These are phyloP conservation scores for Hyphantria cunea DNA, from an alignment of 1,140 invertebrate species.

Conservation along the genomic window DNA sequence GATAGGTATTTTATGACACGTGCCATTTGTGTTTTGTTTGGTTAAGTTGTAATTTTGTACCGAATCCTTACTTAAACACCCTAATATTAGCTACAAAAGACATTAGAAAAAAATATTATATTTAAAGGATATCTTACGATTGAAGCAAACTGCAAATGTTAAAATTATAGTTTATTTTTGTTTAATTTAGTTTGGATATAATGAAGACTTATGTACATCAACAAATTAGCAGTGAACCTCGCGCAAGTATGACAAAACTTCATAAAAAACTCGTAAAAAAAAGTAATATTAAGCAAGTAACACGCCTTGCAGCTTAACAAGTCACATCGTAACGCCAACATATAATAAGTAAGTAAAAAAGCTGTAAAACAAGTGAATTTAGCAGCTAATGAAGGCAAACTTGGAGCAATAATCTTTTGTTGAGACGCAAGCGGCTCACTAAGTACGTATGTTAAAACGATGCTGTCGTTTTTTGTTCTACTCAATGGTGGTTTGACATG, in stretches of 20 bases:
- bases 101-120: no score
- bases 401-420: slow-evolving; percentile 6
- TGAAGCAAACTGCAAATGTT: no score
- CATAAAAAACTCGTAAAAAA: slow-evolving; percentile 8
- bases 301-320: not conserved
- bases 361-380: slow-evolving; percentile 20
- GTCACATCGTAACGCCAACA: slow-evolving; percentile 14
- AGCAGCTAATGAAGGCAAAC: slow-evolving; percentile 21
- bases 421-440: slow-evolving; percentile 7
- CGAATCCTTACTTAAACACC: no score
- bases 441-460: slow-evolving; percentile 23
- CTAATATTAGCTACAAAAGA: no score
- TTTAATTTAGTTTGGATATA: no score
- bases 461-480: slow-evolving; percentile 9
- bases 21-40: not conserved
- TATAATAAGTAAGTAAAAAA: slow-evolving; percentile 20
- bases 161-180: no score
- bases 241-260: not conserved
- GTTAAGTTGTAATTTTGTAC: not conserved
- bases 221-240: no score
- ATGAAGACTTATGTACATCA: no score
- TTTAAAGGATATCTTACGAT: no score
- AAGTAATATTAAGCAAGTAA: not conserved
- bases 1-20: slow-evolving; percentile 28
- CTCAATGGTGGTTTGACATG: slow-evolving; percentile 24